Evolutionary conservation across 2,797 vertebrate genomes (phyloP), one percentile per base, ranked within the genome.

Genomic region (Poecilia wingei): DNA sequence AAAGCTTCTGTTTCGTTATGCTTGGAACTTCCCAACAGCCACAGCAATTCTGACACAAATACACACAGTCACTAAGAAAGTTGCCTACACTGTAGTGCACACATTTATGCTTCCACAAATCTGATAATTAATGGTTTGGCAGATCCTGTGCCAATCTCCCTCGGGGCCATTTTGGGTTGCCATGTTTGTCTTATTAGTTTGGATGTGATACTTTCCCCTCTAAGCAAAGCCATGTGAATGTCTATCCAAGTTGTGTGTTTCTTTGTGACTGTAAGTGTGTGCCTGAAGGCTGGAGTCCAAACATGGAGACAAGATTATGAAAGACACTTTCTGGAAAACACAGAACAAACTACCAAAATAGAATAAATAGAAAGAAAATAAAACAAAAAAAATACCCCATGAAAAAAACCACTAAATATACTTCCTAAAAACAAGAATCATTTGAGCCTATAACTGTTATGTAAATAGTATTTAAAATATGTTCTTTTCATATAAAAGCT

Each of bases 141-240:
- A 92, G 81, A 82, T 92, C 74, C 80, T 82, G 78, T 93, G 89
- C 93, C 91, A 91, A 75, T 79, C 79, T 84, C 89, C 16, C 12
- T 79, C 70, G 78, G 79, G 86, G 86, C 86, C 28, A 36, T 84
- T 85, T 86, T 79, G 84, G 88, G 88, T 92, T 88, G 85, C 91
- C 90, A 89, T 92, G 85, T 93, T 93, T 91, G 84, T 89, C 82
- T 90, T 91, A 87, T 87, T 92, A 85, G 82, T 91, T 89, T 91
- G 92, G 88, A 93, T 87, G 90, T 91, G 90, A 92, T 91, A 89
- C 80, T 91, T 93, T 91, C 89, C 89, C 89, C 88, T 90, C 90
- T 88, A 93, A 94, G 85, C 83, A 49, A 82, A 91, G 86, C 91
- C 90, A 92, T 92, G 89, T 93, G 94, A 86, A 81, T 80, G 86